phyloP scores from a whole-genome alignment of 1,140 invertebrate species.

The Solenopsis invicta region DNA sequence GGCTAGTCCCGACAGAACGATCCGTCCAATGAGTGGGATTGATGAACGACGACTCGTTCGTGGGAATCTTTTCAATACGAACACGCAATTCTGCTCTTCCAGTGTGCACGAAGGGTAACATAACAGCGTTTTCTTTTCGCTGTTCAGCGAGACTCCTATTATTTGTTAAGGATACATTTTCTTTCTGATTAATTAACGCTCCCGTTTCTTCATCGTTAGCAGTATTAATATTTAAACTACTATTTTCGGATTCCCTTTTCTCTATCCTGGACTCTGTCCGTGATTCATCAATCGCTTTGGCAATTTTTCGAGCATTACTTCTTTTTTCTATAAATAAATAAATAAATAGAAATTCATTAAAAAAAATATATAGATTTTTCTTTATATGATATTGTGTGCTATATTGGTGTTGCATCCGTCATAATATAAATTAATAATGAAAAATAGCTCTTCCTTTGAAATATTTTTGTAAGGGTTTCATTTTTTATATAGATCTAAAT shows the following conservation, averaged over 20 bases:
- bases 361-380: background rate
- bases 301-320: background rate
- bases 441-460: background rate
- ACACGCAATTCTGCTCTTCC: constrained; percentile 33
- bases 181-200: background rate
- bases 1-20: background rate
- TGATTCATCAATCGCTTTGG: background rate
- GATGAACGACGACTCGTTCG: constrained; percentile 25
- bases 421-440: background rate
- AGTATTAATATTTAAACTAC: background rate
- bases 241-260: constrained; percentile 29
- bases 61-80: constrained; percentile 49
- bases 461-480: background rate
- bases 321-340: background rate
- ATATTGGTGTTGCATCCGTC: no score
- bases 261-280: constrained; percentile 26
- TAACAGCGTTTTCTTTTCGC: background rate
- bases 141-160: background rate
- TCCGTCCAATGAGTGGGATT: constrained; percentile 32
- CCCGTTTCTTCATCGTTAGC: background rate
- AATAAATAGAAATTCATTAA: background rate
- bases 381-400: background rate
- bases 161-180: background rate
- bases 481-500: background rate
- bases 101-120: constrained; percentile 26